Evolutionary conservation across 2,113 vertebrate species (phyloP).

Genomic region (Neotoma lepida): DNA sequence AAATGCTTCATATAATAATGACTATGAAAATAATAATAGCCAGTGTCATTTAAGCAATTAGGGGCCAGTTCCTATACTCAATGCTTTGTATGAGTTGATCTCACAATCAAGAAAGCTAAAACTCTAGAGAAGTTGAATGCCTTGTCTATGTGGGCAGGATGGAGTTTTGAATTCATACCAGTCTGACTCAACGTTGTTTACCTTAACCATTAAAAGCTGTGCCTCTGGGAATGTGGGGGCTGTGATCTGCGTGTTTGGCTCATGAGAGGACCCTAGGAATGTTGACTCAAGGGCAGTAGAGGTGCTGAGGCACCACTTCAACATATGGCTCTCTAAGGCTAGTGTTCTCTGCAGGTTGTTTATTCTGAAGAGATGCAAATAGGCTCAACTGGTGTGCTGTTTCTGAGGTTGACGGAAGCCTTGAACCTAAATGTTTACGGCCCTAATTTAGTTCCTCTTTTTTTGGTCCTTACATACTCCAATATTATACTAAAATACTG

Average conservation of each 20-base stretch:
- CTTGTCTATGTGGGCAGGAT: neutral
- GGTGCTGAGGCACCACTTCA: neutral
- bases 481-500: slow-evolving; percentile 2
- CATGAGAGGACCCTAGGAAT: neutral
- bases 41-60: neutral
- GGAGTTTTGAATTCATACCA: neutral
- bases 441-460: neutral
- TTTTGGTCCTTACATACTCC: neutral
- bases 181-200: neutral
- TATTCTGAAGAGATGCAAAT: slow-evolving; percentile 34
- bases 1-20: slow-evolving; percentile 10
- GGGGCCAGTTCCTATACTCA: neutral
- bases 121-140: neutral
- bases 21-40: neutral
- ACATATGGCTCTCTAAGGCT: neutral
- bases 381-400: neutral
- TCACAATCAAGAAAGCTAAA: slow-evolving; percentile 8
- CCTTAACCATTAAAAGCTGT: neutral
- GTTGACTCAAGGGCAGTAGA: neutral
- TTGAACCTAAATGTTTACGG: neutral
- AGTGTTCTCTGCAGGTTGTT: neutral
- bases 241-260: neutral
- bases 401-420: neutral
- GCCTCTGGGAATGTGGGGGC: neutral
- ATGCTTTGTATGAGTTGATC: slow-evolving; percentile 31